Conservation (phyloP, 2,797 vertebrate species). For the Psittacula derbiana region DNA sequence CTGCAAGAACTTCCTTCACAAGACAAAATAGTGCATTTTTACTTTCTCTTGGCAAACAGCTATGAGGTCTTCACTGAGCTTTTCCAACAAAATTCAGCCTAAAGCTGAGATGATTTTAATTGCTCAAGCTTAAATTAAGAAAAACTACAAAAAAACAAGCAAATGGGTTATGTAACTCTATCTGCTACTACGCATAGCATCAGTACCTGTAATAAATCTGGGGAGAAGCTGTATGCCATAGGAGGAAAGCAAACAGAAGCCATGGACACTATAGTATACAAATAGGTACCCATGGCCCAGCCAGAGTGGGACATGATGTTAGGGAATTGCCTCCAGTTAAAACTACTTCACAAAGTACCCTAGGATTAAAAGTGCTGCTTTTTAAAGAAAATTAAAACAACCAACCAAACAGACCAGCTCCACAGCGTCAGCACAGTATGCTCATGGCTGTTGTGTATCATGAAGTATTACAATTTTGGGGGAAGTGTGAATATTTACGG, state of each 20-base stretch:
- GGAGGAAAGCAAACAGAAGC: not conserved
- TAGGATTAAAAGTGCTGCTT: not conserved
- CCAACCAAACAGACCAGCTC: not conserved
- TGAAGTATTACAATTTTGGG: not conserved
- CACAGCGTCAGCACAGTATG: fast-evolving
- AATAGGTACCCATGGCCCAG: not conserved
- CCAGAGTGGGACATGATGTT: fast-evolving
- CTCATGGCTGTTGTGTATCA: not conserved
- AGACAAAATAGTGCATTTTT: not conserved
- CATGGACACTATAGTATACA: fast-evolving
- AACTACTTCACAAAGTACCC: not conserved
- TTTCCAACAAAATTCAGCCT: not conserved
- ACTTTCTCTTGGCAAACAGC: not conserved
- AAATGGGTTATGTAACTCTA: not conserved
- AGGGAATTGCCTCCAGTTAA: fast-evolving
- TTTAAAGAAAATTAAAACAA: not conserved
- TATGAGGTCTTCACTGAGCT: fast-evolving
- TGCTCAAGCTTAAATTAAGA: not conserved
- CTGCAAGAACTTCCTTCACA: not conserved
- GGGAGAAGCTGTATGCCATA: not conserved
- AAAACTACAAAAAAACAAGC: not conserved
- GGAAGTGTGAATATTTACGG: not conserved
- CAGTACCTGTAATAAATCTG: not conserved
- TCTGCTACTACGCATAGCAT: fast-evolving
- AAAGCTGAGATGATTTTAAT: not conserved